Percentiles rank a stretch among this genome's conserved stretches.
These are phyloP conservation scores for Saguinus midas DNA, from an alignment of 2,113 vertebrate species.

Conservation along the genomic window DNA sequence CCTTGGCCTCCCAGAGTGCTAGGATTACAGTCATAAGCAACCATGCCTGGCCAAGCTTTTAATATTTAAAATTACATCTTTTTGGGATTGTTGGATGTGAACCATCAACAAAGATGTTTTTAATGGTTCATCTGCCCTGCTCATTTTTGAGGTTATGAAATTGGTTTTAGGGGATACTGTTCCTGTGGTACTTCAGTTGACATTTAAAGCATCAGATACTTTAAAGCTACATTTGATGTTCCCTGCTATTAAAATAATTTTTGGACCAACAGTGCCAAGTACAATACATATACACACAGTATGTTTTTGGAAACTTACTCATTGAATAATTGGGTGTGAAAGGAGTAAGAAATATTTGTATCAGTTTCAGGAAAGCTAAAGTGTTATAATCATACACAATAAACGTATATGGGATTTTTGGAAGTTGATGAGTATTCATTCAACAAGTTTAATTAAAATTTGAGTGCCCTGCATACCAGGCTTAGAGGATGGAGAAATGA, in stretches of 20 bases:
- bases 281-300: neutral
- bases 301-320: neutral
- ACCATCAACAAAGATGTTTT: neutral
- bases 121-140: neutral
- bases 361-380: neutral
- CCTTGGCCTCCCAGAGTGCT: too few relatives aligned
- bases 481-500: neutral
- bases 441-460: neutral
- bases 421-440: neutral
- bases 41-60: neutral
- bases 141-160: conserved; percentile 31
- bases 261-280: neutral
- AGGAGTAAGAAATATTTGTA: neutral
- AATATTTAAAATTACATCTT: neutral
- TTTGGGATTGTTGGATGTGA: neutral
- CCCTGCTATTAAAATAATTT: neutral
- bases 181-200: neutral
- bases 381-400: neutral
- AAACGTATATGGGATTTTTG: neutral
- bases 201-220: neutral
- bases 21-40: too few relatives aligned
- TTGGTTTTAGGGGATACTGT: neutral
- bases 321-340: neutral
- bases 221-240: neutral
- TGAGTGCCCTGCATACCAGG: neutral